Percentiles rank a stretch among this genome's conserved stretches.
Evolutionary conservation across 2,888 invertebrate species (phyloP).

Genomic region (Coenonympha arcania): DNA sequence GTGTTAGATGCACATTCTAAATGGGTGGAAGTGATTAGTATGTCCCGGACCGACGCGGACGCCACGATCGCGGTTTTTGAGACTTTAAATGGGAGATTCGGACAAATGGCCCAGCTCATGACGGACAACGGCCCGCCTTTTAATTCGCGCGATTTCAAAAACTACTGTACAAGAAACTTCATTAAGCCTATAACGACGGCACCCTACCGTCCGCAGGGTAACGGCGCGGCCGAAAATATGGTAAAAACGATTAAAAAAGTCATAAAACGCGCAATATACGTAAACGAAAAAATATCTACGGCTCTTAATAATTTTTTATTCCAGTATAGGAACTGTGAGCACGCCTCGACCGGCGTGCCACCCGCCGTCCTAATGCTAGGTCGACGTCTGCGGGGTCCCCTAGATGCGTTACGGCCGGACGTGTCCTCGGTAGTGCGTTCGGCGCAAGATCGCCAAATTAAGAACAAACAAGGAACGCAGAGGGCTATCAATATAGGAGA

Average conservation of each 20-base stretch:
- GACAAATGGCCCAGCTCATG: conserved; percentile 22
- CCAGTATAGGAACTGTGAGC: neutral
- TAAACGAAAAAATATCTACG: neutral
- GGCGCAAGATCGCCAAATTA: conserved; percentile 1
- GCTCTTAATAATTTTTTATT: neutral
- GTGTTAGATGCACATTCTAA: too few relatives aligned
- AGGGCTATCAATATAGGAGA: conserved; percentile 2
- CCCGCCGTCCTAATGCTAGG: conserved; percentile 26
- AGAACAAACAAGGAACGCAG: neutral
- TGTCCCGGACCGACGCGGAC: too few relatives aligned
- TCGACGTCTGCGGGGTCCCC: conserved; percentile 24
- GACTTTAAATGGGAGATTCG: conserved; percentile 19
- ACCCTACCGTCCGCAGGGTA: conserved; percentile 24
- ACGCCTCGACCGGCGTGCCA: conserved; percentile 22
- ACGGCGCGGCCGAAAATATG: conserved; percentile 27
- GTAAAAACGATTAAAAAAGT: conserved; percentile 22
- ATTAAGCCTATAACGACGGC: conserved; percentile 22
- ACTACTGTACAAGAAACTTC: conserved; percentile 19
- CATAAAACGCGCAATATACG: conserved; percentile 10
- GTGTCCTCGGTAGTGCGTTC: neutral
- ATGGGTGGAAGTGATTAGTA: too few relatives aligned
- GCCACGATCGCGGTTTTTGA: too few relatives aligned
- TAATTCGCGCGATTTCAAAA: conserved; percentile 16
- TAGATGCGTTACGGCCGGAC: conserved; percentile 23
- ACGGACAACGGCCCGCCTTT: conserved; percentile 29